Base-by-base conservation (phyloP, 2,797 vertebrate species). In the Molossus alvarezi region DNA sequence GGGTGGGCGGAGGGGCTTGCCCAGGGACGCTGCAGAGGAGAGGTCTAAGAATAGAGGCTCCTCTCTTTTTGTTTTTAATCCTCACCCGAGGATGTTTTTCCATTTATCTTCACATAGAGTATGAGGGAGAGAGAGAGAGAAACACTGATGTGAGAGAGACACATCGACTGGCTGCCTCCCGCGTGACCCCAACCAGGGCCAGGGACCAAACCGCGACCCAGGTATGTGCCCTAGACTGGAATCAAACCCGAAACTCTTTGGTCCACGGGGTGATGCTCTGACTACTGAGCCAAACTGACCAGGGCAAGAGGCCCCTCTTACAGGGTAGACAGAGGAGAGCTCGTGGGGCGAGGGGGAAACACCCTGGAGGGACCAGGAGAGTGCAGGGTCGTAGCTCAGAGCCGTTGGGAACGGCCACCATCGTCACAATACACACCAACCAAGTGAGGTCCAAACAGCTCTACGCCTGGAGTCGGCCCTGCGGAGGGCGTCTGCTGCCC, bases 361-460 rank as follows among this genome's bases (percentile, higher is more conserved):
- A 7, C n/a, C 20, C 2, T 11, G 1, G 71, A 7, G 27, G 27
- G 10, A 4, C 8, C 20, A 14, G 75, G 71, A 27, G 23, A 25
- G 1, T 3, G 41, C 21, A 9, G 67, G 75, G 29, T 21, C 3
- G 0, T 27, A 23, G 41, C 41, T 3, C 0, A 37, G 41, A 45
- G 41, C 75, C 25, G 9, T 5, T 1, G 69, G 75, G 3, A 9
- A 41, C 33, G 69, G 69, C 37, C 69, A 3, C 3, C 20, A 9
- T 9, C 58, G 13, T 4, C 7, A n/a, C n/a, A 2, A 4, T 4
- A 33, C 65, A 33, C 51, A 77, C 17, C 69, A 1, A 4, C 14
- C 53, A 8, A 23, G 48, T 0, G 8, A n/a, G 75, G 9, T 1
- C 4, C 29, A 33, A 18, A 6, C 29, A 13, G 27, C 13, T 1